These are phyloP conservation scores for Micronisus gabar DNA, from an alignment of 2,113 vertebrate species.

Conservation along the genomic window DNA sequence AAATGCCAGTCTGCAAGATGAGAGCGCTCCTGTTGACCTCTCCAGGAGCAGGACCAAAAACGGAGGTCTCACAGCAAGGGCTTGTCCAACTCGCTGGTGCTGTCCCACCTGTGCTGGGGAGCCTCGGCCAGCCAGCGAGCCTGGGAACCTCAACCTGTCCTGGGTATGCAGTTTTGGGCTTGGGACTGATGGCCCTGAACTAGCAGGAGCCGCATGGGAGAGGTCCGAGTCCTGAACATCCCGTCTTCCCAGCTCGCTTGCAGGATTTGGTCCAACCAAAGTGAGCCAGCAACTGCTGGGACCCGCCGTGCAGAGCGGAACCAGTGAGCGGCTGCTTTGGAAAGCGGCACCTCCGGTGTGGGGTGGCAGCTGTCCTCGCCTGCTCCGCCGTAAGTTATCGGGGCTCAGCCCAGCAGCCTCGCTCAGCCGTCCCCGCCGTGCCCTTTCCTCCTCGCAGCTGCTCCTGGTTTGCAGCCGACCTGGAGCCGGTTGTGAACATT, in stretches of 20 bases:
- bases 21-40: neutral
- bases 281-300: neutral
- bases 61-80: fast-evolving
- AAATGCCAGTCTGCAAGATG: neutral
- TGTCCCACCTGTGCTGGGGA: neutral
- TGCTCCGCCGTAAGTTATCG: neutral
- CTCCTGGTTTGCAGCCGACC: neutral
- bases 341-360: neutral
- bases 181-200: neutral
- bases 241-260: neutral
- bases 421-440: neutral
- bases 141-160: neutral
- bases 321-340: neutral
- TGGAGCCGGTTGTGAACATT: neutral
- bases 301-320: neutral
- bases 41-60: neutral
- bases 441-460: neutral
- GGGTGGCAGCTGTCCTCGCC: neutral
- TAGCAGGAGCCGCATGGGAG: neutral
- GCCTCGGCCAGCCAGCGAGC: neutral
- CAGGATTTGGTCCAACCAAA: neutral
- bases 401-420: neutral
- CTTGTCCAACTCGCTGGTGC: fast-evolving
- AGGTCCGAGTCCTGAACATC: neutral
- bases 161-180: neutral